Percentiles rank a stretch among this genome's conserved stretches.
Evolutionary conservation across 2,888 invertebrate species (phyloP).

Genomic region (Neoascia interrupta): DNA sequence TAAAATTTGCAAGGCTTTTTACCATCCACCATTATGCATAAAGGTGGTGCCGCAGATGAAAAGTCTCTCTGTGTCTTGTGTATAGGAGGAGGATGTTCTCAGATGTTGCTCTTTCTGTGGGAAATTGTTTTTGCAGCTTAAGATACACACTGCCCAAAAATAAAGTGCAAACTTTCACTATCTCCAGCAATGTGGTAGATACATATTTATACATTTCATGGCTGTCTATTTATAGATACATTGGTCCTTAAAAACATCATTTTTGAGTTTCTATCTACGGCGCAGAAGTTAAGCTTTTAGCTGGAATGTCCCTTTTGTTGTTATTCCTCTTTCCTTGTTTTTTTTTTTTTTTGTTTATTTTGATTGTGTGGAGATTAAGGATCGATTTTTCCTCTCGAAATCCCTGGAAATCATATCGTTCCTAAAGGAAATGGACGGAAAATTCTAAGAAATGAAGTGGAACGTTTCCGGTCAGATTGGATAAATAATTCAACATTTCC

Average conservation of each 20-base stretch:
- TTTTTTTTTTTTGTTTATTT: slow-evolving; percentile 63
- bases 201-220: slow-evolving; percentile 22
- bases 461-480: slow-evolving; percentile 31
- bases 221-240: slow-evolving; percentile 47
- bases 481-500: slow-evolving; percentile 22
- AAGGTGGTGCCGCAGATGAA: background rate
- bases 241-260: slow-evolving; percentile 37
- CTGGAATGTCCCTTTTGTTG: slow-evolving; percentile 58
- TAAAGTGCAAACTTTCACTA: slow-evolving; percentile 59
- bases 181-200: slow-evolving; percentile 48
- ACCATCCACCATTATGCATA: background rate
- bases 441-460: slow-evolving; percentile 4
- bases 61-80: too few relatives aligned
- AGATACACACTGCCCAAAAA: slow-evolving; percentile 13
- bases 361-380: slow-evolving; percentile 45
- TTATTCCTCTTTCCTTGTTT: slow-evolving; percentile 49
- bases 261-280: background rate
- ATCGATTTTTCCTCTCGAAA: slow-evolving; percentile 39
- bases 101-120: too few relatives aligned
- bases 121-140: too few relatives aligned
- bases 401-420: background rate
- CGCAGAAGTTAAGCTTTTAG: slow-evolving; percentile 63
- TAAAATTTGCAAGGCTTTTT: slow-evolving; percentile 31
- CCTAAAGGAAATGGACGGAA: background rate
- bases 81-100: too few relatives aligned